Evolutionary conservation across 1,140 invertebrate species (phyloP), one percentile per base, ranked within the genome.

Genomic region (Stegodyphus mimosarum): DNA sequence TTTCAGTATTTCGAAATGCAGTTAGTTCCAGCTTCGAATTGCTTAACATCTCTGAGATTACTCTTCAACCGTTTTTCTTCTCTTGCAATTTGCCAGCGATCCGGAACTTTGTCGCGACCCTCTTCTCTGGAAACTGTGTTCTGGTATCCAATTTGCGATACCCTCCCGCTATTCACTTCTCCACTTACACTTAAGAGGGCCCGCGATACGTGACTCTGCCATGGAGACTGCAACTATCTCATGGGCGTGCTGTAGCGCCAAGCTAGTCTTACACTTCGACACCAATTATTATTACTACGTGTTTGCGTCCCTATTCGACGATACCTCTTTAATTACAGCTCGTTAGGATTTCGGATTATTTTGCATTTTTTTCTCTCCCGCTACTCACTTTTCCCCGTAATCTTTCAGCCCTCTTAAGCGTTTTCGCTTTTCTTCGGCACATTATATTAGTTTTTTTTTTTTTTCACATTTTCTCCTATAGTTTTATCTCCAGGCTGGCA

Each of bases 241-340:
- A 33, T 33, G 33, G 3, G 33, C 33, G 33, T 33, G 33, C 33
- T 33, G 33, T 33, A 33, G 33, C 33, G 33, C 33, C 33, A 11
- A 83, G 74, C 70, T 74, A 83, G 73, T 73, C 72, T 18, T 77
- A 53, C 78, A 72, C 70, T 81, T 81, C 78, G 78, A 81, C 78
- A 72, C 80, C 80, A 83, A 50, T 72, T 72, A 83, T 83, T 83
- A 83, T 73, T 74, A 74, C 71, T 64, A 74, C 80, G 72, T 74
- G 78, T 80, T 80, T 74, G 49, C 9, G 49, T 55, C 60, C 49
- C 50, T 79, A 10, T 81, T 64, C 51, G 63, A 53, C 74, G 80
- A 83, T 83, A 83, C 48, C 70, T 83, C 80, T 83, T 83, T 83
- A 83, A 83, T 83, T 83, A 83, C 80, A 74, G 70, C 70, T 83